Evolutionary conservation across 1,140 invertebrate species (phyloP), one percentile per base, ranked within the genome.

Genomic region (Scaptomyza hsui): DNA sequence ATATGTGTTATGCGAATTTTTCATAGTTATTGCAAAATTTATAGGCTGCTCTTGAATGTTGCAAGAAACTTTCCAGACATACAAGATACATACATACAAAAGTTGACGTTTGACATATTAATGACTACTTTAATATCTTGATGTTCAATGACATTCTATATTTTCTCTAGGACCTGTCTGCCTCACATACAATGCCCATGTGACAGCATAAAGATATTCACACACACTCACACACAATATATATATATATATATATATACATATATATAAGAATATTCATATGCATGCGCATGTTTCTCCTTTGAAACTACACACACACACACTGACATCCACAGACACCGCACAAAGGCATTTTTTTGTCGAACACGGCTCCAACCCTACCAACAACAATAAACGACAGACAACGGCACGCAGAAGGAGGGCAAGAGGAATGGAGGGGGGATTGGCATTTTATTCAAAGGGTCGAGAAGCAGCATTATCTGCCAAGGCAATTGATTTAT

Each of bases 401-500:
- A 41, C 44, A 49, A 41, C 56, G 21, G 42, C 53, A 48, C 15
- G 12, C 47, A 32, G 21, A 13, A 21, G 15, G 44, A 18, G 15
- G 13, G 35, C 6, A 26, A 9, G 12, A 39, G 7, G 39, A 37
- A n/a, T 12, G 37, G 61, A 9, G 37, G 12, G 32, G 13, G 15
- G 44, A 37, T 48, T 48, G 64, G 60, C 62, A 79, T 72, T 78
- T 70, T 77, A 63, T 73, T 65, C 52, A 76, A 86, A 78, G 81
- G 80, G 81, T 79, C 64, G 62, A 74, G 53, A 74, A 55, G 61
- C 69, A 69, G 69, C 73, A 69, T 81, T 81, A 86, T 86, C 82
- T 75, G 71, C 35, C 74, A 65, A 67, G 56, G 65, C 83, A 89
- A 88, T 88, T 88, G 83, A 88, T 88, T 88, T 88, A 88, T 88